Conservation (phyloP, 2,888 invertebrate species). For the Dasypolia templi region DNA sequence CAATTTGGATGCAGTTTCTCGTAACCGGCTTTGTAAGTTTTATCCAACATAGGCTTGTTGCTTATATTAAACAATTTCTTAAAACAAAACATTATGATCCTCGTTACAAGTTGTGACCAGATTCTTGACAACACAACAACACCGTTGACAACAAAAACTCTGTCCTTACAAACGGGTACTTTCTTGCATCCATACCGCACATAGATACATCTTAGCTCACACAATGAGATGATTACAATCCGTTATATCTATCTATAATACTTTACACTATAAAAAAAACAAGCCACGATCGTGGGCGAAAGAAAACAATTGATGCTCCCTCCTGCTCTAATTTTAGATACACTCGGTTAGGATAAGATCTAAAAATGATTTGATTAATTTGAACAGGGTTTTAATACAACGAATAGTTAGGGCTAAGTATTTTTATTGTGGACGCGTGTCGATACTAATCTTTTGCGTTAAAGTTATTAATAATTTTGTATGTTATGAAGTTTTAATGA, state of each 20-base stretch:
- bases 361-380: slow-evolving; percentile 89
- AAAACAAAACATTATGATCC: too few relatives aligned
- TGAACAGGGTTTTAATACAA: slow-evolving; percentile 85
- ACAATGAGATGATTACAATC: slow-evolving; percentile 90
- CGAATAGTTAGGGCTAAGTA: slow-evolving; percentile 85
- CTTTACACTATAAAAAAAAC: slow-evolving; percentile 83
- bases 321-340: slow-evolving; percentile 90
- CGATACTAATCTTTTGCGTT: slow-evolving; percentile 85
- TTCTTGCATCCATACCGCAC: slow-evolving; percentile 70
- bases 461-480: slow-evolving; percentile 86
- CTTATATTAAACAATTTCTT: too few relatives aligned
- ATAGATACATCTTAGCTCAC: slow-evolving; percentile 86
- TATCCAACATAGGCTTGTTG: neutral
- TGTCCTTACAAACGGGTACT: slow-evolving; percentile 63
- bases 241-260: slow-evolving; percentile 87
- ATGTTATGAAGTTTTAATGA: slow-evolving; percentile 85
- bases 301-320: slow-evolving; percentile 87
- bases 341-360: slow-evolving; percentile 82
- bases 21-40: neutral
- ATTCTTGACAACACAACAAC: neutral
- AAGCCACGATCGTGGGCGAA: slow-evolving; percentile 86
- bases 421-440: slow-evolving; percentile 89
- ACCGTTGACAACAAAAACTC: neutral
- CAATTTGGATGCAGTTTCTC: neutral
- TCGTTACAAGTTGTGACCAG: neutral